These are phyloP conservation scores for Salarias fasciatus DNA, from an alignment of 2,797 vertebrate species.

Conservation along the genomic window DNA sequence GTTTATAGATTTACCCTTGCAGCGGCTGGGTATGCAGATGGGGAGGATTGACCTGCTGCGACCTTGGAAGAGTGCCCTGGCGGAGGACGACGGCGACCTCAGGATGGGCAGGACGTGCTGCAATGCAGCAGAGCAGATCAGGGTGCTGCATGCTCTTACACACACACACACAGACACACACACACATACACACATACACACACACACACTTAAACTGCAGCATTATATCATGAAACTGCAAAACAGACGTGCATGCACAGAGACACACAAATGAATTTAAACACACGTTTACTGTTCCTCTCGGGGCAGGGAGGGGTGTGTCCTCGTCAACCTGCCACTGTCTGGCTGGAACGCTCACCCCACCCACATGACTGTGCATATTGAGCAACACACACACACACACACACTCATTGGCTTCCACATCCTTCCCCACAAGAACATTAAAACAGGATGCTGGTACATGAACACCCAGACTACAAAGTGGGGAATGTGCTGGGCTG, in stretches of 20 bases:
- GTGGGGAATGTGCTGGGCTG: not conserved
- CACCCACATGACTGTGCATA: slow-evolving; percentile 52
- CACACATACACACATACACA: slow-evolving; percentile 20
- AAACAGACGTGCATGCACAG: slow-evolving; percentile 14
- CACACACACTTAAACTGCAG: slow-evolving; percentile 27
- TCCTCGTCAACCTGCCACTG: slow-evolving; percentile 61
- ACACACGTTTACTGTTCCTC: slow-evolving; percentile 16
- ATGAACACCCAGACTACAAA: slow-evolving; percentile 1
- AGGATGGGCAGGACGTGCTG: slow-evolving; percentile 76
- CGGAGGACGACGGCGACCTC: slow-evolving; percentile 69
- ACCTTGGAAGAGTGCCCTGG: slow-evolving; percentile 77
- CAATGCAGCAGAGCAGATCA: slow-evolving; percentile 84
- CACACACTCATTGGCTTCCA: slow-evolving; percentile 7
- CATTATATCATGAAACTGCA: slow-evolving; percentile 11
- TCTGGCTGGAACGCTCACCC: slow-evolving; percentile 39
- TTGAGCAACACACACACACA: slow-evolving; percentile 20
- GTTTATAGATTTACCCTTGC: slow-evolving; percentile 66
- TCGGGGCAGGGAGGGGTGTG: slow-evolving; percentile 52
- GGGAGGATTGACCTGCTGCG: slow-evolving; percentile 73
- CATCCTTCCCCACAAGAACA: not conserved
- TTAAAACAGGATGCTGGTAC: not conserved
- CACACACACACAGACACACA: slow-evolving; percentile 36
- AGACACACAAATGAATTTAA: slow-evolving; percentile 30
- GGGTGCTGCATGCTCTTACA: slow-evolving; percentile 61
- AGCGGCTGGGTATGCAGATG: slow-evolving; percentile 73